These are phyloP conservation scores for Seriola rivoliana DNA, from an alignment of 2,113 vertebrate species.

Conservation along the genomic window DNA sequence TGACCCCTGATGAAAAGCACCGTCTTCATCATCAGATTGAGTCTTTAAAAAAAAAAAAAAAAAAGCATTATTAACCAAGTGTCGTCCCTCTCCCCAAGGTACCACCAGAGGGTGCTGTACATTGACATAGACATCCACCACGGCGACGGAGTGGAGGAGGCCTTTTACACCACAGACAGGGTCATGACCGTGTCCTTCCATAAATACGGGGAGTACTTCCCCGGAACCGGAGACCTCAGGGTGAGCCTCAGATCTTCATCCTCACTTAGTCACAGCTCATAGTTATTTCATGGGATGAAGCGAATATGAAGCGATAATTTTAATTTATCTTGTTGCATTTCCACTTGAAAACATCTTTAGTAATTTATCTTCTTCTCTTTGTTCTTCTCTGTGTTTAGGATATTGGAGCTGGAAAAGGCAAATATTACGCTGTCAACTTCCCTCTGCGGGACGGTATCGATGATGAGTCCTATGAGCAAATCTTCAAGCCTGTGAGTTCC, in stretches of 20 bases:
- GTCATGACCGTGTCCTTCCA: slow-evolving; percentile 99
- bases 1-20: no score
- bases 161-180: slow-evolving; percentile 96
- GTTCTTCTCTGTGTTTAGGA: slow-evolving; percentile 79
- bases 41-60: no score
- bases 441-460: slow-evolving; percentile 95
- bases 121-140: slow-evolving; percentile 98
- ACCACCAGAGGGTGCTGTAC: slow-evolving; percentile 97
- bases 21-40: no score
- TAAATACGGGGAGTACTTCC: slow-evolving; percentile 97
- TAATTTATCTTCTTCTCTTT: not conserved
- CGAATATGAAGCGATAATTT: no score
- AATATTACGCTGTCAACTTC: slow-evolving; percentile 97
- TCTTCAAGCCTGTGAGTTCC: slow-evolving; percentile 93
- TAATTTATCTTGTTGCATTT: not conserved
- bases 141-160: slow-evolving; percentile 96
- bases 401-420: slow-evolving; percentile 95
- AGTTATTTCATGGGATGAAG: no score
- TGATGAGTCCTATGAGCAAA: slow-evolving; percentile 95
- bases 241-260: slow-evolving; percentile 80
- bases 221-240: slow-evolving; percentile 95
- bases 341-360: not conserved
- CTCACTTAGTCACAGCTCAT: no score
- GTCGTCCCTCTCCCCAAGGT: slow-evolving; percentile 79
- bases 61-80: no score